These are phyloP conservation scores for Gymnocephalus cernua DNA, from an alignment of 2,113 vertebrate species.

Conservation along the genomic window DNA sequence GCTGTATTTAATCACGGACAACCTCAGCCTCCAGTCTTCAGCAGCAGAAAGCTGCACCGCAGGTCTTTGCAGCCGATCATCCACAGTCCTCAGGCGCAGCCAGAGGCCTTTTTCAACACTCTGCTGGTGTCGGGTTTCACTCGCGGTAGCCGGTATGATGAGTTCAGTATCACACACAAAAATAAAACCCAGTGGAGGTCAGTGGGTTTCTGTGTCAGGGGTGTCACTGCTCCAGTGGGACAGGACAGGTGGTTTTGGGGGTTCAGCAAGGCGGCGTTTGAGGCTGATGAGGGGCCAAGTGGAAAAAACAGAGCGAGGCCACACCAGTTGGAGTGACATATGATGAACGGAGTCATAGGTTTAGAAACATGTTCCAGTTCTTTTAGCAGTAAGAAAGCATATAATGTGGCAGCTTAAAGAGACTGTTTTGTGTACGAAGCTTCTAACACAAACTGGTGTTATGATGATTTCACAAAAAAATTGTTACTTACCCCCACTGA, in stretches of 20 bases:
- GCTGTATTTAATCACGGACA: neutral
- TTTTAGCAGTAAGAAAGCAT: constrained; percentile 1
- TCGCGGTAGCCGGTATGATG: constrained; percentile 11
- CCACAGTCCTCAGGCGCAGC: constrained; percentile 30
- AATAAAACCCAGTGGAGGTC: constrained; percentile 54
- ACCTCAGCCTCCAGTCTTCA: neutral
- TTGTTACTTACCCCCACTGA: neutral
- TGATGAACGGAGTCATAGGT: constrained; percentile 8
- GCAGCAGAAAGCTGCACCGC: constrained; percentile 1
- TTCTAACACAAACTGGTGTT: neutral
- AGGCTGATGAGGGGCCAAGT: constrained; percentile 22
- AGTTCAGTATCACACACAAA: constrained; percentile 27
- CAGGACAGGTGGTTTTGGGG: constrained; percentile 66
- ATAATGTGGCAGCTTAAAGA: neutral
- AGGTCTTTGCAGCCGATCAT: neutral
- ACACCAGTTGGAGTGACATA: constrained; percentile 61
- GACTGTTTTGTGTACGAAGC: neutral
- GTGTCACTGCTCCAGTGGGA: constrained; percentile 4
- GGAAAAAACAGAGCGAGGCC: constrained; percentile 17
- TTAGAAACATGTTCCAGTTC: constrained; percentile 10
- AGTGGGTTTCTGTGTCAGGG: constrained; percentile 62
- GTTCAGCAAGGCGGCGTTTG: constrained; percentile 12
- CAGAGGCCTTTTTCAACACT: constrained; percentile 17
- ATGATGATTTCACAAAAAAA: neutral
- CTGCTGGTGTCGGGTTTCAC: constrained; percentile 44